phyloP scores from a whole-genome alignment of 2,113 vertebrate species.

The Mustela nigripes region DNA sequence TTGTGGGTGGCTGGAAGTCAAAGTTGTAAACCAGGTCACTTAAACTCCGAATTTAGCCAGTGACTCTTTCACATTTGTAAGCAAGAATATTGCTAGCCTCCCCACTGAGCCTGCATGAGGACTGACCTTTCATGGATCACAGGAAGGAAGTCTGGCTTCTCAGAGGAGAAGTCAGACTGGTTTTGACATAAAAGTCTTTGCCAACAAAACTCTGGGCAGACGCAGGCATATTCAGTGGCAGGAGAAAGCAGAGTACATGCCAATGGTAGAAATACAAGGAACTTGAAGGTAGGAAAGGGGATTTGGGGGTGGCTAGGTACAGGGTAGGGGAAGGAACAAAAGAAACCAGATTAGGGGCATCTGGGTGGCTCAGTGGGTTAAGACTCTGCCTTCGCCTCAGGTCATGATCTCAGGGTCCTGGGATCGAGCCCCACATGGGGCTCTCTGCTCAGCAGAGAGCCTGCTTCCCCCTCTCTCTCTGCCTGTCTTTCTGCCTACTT shows the following conservation, averaged over 20 bases:
- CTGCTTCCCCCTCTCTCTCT: too few relatives aligned
- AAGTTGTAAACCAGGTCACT: conserved; percentile 58
- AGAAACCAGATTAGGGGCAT: neutral
- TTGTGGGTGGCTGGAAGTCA: conserved; percentile 17
- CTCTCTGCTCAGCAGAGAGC: too few relatives aligned
- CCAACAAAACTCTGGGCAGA: conserved; percentile 22
- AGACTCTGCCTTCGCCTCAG: too few relatives aligned
- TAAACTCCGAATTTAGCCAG: conserved; percentile 39
- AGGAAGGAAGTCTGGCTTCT: conserved; percentile 27
- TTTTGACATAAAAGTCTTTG: conserved; percentile 64
- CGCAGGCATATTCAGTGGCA: neutral
- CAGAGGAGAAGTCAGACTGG: conserved; percentile 57
- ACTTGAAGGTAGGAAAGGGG: neutral
- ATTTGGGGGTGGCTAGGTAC: neutral
- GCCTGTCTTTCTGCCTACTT: too few relatives aligned
- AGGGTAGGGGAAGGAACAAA: fast-evolving
- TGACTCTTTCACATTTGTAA: conserved; percentile 82
- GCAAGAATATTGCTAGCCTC: conserved; percentile 67
- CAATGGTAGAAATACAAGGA: neutral
- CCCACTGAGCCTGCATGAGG: conserved; percentile 66
- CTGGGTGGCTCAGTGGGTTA: too few relatives aligned
- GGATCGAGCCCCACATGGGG: too few relatives aligned
- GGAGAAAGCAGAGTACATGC: conserved; percentile 39
- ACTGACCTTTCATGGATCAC: conserved; percentile 65
- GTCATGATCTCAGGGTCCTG: too few relatives aligned